A percentile compares a stretch with the other conserved stretches of the same genome.
These are phyloP conservation scores for Pristiophorus japonicus DNA, from an alignment of 2,113 vertebrate genomes.

Conservation along the genomic window DNA sequence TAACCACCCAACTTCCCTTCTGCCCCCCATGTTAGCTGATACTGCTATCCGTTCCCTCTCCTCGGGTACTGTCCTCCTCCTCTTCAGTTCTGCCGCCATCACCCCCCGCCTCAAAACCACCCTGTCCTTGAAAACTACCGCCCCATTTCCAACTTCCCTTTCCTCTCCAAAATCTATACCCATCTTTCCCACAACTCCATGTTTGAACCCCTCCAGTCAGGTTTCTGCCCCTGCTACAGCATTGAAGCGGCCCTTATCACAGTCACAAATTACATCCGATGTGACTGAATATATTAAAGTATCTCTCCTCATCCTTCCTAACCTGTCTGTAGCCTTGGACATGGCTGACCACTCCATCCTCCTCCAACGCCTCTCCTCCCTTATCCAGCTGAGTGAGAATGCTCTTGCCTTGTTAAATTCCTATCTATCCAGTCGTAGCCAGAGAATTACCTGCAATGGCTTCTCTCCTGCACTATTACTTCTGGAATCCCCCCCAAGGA, in stretches of 20 bases:
- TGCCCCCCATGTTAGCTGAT: background rate
- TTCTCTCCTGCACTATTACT: no score
- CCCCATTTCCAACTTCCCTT: background rate
- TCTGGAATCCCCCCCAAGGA: no score
- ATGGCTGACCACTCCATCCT: background rate
- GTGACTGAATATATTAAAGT: background rate
- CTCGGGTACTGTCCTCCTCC: background rate
- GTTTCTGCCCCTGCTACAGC: background rate
- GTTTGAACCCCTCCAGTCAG: background rate
- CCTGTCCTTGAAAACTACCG: background rate
- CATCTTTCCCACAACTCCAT: background rate
- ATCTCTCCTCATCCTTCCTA: no score
- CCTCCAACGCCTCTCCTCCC: background rate
- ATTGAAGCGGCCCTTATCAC: background rate
- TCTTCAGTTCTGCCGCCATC: background rate
- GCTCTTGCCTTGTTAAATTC: background rate
- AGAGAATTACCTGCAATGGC: no score
- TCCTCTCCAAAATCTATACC: background rate
- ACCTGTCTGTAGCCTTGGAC: no score
- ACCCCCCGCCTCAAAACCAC: background rate
- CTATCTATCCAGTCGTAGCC: background rate
- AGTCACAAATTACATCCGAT: background rate
- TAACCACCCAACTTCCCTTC: background rate
- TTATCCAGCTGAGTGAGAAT: background rate
- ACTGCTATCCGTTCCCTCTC: background rate